Evolutionary conservation across 2,888 invertebrate species (phyloP).

Genomic region (Cerceris ruficornis): DNA sequence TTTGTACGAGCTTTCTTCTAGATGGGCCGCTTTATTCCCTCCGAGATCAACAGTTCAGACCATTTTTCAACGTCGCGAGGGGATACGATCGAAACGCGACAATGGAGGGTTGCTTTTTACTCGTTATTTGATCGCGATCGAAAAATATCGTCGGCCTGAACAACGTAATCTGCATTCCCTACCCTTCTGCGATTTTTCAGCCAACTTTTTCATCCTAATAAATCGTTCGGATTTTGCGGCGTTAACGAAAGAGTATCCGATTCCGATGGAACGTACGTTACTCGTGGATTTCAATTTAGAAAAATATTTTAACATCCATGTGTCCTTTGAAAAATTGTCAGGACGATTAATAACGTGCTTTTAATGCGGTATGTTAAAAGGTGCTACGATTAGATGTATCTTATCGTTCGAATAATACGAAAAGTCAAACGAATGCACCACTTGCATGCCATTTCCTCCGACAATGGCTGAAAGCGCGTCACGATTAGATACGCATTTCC

Average conservation of each 20-base stretch:
- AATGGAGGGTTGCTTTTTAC: not conserved
- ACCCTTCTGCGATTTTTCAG: too few species aligned
- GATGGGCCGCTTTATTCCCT: conserved; percentile 2
- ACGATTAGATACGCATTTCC: conserved; percentile 10
- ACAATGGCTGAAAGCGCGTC: conserved; percentile 1
- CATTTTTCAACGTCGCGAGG: not conserved
- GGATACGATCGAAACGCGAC: not conserved
- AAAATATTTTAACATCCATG: too few species aligned
- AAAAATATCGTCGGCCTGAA: not conserved
- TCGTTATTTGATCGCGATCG: not conserved
- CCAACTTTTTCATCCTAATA: too few species aligned
- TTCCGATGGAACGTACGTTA: too few species aligned
- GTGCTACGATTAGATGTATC: too few species aligned
- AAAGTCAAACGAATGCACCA: not conserved
- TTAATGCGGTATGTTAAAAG: too few species aligned
- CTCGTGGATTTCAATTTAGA: too few species aligned
- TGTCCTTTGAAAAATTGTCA: too few species aligned
- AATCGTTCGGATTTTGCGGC: too few species aligned
- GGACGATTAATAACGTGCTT: too few species aligned
- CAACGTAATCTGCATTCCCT: not conserved
- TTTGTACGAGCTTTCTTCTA: conserved; percentile 23
- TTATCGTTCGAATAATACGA: not conserved
- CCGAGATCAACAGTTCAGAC: conserved; percentile 16
- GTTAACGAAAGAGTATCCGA: too few species aligned
- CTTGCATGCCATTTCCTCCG: not conserved